Evolutionary conservation across 2,113 vertebrate genomes (phyloP).

Genomic region (Empidonax alnorum): DNA sequence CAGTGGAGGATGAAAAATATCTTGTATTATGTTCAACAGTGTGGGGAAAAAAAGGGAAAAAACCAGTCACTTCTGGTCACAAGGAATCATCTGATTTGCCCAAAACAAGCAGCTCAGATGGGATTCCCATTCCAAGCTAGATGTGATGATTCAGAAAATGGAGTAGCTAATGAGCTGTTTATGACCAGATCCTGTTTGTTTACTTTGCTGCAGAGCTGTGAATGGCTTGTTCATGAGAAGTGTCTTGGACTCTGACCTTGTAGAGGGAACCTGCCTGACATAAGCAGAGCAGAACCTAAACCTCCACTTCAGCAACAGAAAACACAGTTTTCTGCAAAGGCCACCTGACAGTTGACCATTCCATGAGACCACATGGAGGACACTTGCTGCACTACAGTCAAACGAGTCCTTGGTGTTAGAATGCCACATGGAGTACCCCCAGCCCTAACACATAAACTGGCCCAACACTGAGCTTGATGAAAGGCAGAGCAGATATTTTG

Average conservation of each 20-base stretch:
- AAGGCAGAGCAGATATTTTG: conserved; percentile 22
- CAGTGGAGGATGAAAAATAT: neutral
- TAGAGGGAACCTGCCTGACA: neutral
- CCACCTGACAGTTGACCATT: neutral
- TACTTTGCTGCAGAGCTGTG: conserved; percentile 7
- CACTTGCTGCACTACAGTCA: neutral
- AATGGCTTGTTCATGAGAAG: neutral
- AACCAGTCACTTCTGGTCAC: conserved; percentile 25
- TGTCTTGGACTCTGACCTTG: neutral
- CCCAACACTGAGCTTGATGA: neutral
- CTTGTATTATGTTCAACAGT: neutral
- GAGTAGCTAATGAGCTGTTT: conserved; percentile 45
- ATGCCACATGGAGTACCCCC: neutral
- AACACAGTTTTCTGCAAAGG: neutral
- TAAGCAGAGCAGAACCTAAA: neutral
- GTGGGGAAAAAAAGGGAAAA: conserved; percentile 1
- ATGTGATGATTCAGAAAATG: conserved; percentile 45
- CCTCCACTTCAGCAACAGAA: neutral
- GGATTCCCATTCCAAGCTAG: conserved; percentile 28
- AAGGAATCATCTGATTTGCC: neutral
- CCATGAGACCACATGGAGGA: neutral
- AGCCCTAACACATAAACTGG: neutral
- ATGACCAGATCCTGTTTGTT: conserved; percentile 28
- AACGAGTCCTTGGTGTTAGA: neutral
- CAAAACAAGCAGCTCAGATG: neutral